Conservation (phyloP, 1,140 invertebrate species). For the Probaryconus sp. region DNA sequence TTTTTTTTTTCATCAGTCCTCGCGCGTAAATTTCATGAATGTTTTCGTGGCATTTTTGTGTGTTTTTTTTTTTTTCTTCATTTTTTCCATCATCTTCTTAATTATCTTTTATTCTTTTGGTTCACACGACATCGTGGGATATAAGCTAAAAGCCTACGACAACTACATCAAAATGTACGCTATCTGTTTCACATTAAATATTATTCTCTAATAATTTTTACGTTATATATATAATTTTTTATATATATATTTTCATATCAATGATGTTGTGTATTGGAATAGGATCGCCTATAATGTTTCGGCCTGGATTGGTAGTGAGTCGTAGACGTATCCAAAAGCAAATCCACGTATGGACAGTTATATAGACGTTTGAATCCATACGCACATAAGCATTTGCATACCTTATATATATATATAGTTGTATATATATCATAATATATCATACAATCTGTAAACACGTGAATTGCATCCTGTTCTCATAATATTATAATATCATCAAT, state of each 20-base stretch:
- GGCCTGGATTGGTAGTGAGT: conserved; percentile 61
- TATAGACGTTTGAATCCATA: too few species aligned
- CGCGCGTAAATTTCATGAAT: conserved; percentile 24
- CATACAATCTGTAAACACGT: conserved; percentile 62
- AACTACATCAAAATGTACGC: conserved; percentile 62
- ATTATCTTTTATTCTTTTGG: conserved; percentile 20
- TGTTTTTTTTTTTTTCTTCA: conserved; percentile 7
- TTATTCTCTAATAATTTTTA: conserved; percentile 60
- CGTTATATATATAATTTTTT: conserved; percentile 52
- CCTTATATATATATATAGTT: conserved; percentile 47
- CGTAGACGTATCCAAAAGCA: conserved; percentile 62
- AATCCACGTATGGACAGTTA: too few species aligned
- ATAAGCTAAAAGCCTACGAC: conserved; percentile 63
- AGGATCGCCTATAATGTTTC: conserved; percentile 62
- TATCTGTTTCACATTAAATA: conserved; percentile 63
- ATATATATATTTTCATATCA: conserved; percentile 48
- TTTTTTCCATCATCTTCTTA: conserved; percentile 9
- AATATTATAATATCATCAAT: conserved; percentile 66
- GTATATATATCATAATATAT: conserved; percentile 62
- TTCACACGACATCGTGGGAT: conserved; percentile 55
- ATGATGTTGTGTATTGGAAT: conserved; percentile 58
- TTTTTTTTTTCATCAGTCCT: conserved; percentile 40
- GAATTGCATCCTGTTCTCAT: conserved; percentile 55
- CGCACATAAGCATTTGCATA: conserved; percentile 34
- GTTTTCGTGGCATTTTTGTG: background rate